Evolutionary conservation across 2,888 invertebrate genomes (phyloP).

Genomic region (Hetaerina titia): DNA sequence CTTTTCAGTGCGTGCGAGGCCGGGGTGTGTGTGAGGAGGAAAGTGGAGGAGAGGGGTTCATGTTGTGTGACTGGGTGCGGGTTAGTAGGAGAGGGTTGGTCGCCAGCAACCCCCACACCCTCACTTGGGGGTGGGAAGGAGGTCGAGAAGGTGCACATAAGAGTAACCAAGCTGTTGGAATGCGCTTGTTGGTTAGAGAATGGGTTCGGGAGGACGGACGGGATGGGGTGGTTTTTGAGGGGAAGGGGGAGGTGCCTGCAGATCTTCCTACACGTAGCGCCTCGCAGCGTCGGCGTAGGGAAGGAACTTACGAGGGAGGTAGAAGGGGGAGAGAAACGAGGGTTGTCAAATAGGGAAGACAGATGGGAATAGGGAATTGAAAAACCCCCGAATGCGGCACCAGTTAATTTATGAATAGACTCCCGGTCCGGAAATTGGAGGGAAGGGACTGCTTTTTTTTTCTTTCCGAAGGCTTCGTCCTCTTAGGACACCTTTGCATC

Average conservation of each 20-base stretch:
- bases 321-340: slow-evolving; percentile 34
- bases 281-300: slow-evolving; percentile 13
- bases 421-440: slow-evolving; percentile 44
- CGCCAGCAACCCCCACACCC: background rate
- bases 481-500: slow-evolving; percentile 30
- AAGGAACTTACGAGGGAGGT: background rate
- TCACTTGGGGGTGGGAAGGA: background rate
- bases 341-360: slow-evolving; percentile 59
- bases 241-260: slow-evolving; percentile 26
- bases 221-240: background rate
- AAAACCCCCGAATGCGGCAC: slow-evolving; percentile 60
- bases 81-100: background rate
- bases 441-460: slow-evolving; percentile 31
- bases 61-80: background rate
- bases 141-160: background rate
- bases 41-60: background rate
- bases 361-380: slow-evolving; percentile 65
- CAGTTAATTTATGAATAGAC: slow-evolving; percentile 67
- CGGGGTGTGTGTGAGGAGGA: background rate
- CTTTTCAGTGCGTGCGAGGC: background rate
- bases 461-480: background rate
- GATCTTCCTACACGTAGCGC: slow-evolving; percentile 32
- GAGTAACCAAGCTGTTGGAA: background rate
- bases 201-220: background rate
- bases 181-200: background rate